Conservation (phyloP, 2,797 vertebrate genomes). For the Gadopsis marmoratus region DNA sequence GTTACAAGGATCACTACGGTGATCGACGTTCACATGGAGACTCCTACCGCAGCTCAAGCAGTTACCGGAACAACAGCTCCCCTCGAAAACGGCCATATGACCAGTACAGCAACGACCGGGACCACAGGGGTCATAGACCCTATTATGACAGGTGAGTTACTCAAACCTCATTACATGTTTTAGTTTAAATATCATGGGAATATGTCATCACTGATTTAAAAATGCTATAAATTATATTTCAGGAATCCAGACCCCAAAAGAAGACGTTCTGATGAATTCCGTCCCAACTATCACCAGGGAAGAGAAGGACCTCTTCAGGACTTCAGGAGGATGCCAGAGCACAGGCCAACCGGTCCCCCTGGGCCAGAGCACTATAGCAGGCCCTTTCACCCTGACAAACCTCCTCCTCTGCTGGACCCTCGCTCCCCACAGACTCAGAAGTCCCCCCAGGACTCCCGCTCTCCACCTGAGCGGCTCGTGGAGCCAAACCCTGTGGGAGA, state of each 20-base stretch:
- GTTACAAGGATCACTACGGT: constrained; percentile 96
- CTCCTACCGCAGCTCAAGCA: constrained; percentile 90
- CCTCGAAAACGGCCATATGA: constrained; percentile 94
- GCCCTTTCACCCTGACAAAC: constrained; percentile 93
- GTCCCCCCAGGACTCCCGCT: constrained; percentile 93
- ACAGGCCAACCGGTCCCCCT: constrained; percentile 87
- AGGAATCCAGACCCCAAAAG: constrained; percentile 95
- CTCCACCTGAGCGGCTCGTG: constrained; percentile 90
- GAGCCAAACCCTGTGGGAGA: constrained; percentile 90
- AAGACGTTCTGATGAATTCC: constrained; percentile 92
- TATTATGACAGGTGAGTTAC: constrained; percentile 93
- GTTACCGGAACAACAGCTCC: constrained; percentile 91
- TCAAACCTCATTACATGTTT: neutral
- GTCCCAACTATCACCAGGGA: constrained; percentile 87
- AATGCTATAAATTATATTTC: constrained; percentile 24
- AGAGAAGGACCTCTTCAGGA: constrained; percentile 90
- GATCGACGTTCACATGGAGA: constrained; percentile 92
- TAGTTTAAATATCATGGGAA: rapidly evolving
- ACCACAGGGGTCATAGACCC: constrained; percentile 93
- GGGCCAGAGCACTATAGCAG: constrained; percentile 93
- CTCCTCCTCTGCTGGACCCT: constrained; percentile 89
- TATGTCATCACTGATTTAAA: neutral
- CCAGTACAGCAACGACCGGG: constrained; percentile 94
- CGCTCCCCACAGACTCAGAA: constrained; percentile 95
- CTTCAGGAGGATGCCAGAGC: constrained; percentile 94